Evolutionary conservation across 2,797 vertebrate genomes (phyloP).

Genomic region (Nyctibius grandis): DNA sequence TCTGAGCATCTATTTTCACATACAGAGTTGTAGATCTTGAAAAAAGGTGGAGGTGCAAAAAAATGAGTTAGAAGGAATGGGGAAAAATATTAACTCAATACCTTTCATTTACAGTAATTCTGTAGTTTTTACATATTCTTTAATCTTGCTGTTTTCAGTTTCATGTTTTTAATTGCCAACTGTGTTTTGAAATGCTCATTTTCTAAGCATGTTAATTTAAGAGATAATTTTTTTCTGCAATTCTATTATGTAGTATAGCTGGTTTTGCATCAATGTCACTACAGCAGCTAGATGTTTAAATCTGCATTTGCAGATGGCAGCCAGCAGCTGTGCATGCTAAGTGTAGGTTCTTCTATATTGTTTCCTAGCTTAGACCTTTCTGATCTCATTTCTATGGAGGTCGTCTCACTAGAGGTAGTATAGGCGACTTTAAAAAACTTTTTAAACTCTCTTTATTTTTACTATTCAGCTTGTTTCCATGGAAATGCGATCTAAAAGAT

Average conservation of each 20-base stretch:
- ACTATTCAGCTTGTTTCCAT: background rate
- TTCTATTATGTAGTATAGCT: background rate
- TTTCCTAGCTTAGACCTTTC: background rate
- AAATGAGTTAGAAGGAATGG: background rate
- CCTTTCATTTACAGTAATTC: background rate
- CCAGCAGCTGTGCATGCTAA: background rate
- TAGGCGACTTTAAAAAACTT: background rate
- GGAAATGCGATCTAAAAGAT: background rate
- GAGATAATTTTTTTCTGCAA: background rate
- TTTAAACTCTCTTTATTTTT: background rate
- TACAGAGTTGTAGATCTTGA: background rate
- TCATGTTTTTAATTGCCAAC: background rate
- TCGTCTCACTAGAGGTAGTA: background rate
- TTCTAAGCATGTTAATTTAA: background rate
- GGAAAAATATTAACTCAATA: background rate
- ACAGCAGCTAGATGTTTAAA: background rate
- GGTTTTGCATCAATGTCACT: background rate
- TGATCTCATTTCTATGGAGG: constrained; percentile 1
- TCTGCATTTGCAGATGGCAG: background rate
- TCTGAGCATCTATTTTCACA: background rate
- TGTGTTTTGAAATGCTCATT: background rate
- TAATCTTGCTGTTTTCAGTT: background rate
- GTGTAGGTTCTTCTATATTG: background rate
- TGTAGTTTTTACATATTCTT: background rate
- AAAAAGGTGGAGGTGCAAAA: background rate